Evolutionary conservation across 2,113 vertebrate species (phyloP).

Genomic region (Choloepus hoffmanni): DNA sequence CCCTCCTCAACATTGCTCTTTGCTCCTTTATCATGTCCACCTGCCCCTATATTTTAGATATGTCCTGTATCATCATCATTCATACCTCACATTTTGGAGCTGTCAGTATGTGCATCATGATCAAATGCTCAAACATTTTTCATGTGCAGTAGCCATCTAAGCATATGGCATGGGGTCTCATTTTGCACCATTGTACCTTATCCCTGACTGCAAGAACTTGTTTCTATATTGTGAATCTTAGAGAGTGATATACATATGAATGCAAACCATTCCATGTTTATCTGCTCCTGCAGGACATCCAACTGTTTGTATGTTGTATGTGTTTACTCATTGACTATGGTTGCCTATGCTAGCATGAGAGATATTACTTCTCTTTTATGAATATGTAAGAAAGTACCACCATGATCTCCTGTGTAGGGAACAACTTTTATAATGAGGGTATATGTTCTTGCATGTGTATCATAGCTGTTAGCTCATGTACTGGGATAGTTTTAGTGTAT

Average conservation of each 20-base stretch:
- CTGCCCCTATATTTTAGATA: background rate
- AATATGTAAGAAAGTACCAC: background rate
- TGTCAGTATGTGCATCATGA: background rate
- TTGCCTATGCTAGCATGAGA: background rate
- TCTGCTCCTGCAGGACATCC: background rate
- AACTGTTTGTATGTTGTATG: background rate
- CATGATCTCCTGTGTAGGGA: background rate
- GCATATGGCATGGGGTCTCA: background rate
- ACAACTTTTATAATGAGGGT: background rate
- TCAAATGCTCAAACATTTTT: background rate
- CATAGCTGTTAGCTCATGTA: background rate
- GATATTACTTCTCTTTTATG: background rate
- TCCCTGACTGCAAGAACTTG: conserved; percentile 12
- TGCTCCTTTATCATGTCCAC: background rate
- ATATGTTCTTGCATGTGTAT: background rate
- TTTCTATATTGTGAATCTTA: conserved; percentile 4
- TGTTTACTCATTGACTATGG: background rate
- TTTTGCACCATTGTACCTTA: conserved; percentile 1
- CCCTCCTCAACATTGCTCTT: background rate
- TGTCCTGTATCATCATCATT: background rate
- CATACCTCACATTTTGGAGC: background rate
- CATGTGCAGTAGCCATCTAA: background rate
- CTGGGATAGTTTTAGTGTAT: background rate
- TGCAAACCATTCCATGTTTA: background rate
- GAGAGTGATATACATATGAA: background rate